Conservation (phyloP, 2,797 vertebrate genomes). For the Xenops minutus region DNA sequence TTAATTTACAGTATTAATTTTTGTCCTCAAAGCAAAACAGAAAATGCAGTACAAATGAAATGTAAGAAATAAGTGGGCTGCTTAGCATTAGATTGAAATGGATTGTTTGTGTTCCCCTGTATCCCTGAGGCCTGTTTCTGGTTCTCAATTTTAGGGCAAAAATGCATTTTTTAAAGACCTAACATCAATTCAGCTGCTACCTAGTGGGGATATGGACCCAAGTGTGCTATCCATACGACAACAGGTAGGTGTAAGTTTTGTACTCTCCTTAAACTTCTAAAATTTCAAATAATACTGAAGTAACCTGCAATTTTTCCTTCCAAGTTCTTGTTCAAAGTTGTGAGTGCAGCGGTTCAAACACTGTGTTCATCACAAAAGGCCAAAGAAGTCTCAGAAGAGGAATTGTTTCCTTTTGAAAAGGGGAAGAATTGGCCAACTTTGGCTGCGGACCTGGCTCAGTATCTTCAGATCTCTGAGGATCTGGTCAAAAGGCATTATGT, state of each 20-base stretch:
- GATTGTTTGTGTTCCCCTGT: not conserved
- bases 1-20: not conserved
- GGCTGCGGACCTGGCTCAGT: constrained; percentile 84
- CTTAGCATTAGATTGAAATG: not conserved
- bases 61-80: not conserved
- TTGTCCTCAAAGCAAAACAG: not conserved
- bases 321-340: constrained; percentile 88
- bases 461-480: constrained; percentile 90
- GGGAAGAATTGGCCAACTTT: constrained; percentile 86
- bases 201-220: constrained; percentile 93
- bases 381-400: constrained; percentile 36
- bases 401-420: constrained; percentile 58
- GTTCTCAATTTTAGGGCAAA: constrained; percentile 84
- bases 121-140: not conserved
- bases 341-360: constrained; percentile 85
- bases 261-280: not conserved
- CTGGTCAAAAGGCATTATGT: constrained; percentile 88
- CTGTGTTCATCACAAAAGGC: constrained; percentile 66
- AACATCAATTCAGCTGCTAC: constrained; percentile 92
- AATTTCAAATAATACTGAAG: not conserved
- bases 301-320: not conserved
- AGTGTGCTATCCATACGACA: constrained; percentile 83
- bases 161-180: constrained; percentile 98
- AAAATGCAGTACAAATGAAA: not conserved
- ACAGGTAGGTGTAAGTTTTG: constrained; percentile 77